These are phyloP conservation scores for Aphaenogaster floridana DNA, from an alignment of 1,140 invertebrate species.

Conservation along the genomic window DNA sequence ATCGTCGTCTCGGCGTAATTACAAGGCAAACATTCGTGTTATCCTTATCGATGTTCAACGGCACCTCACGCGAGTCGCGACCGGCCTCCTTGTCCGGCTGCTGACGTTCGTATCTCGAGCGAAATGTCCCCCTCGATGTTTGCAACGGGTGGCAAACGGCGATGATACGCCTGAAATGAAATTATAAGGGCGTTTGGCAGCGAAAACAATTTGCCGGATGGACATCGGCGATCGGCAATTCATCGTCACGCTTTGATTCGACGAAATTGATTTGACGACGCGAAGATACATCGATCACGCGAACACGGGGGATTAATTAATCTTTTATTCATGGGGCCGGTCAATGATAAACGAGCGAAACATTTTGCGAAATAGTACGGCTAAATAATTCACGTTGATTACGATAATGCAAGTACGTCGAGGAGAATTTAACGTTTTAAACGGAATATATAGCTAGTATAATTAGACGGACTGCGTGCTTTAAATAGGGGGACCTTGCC, in stretches of 20 bases:
- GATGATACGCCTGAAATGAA: neutral
- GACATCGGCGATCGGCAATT: conserved; percentile 23
- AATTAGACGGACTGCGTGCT: neutral
- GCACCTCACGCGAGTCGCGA: conserved; percentile 38
- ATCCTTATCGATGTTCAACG: conserved; percentile 58
- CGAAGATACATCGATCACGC: neutral
- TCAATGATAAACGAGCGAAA: conserved; percentile 23
- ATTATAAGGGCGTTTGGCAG: neutral
- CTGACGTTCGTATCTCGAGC: conserved; percentile 6
- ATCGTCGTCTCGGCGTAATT: conserved; percentile 52
- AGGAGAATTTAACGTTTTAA: conserved; percentile 15
- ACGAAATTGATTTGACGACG: conserved; percentile 12
- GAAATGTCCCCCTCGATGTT: neutral
- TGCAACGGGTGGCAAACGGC: neutral
- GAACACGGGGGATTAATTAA: conserved; percentile 6
- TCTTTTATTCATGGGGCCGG: conserved; percentile 10
- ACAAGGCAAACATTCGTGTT: conserved; percentile 60
- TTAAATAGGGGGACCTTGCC: conserved; percentile 11
- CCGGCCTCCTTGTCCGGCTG: neutral
- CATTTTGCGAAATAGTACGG: neutral
- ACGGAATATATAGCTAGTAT: conserved; percentile 23
- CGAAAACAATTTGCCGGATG: conserved; percentile 33
- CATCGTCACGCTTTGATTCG: conserved; percentile 18
- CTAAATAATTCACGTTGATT: conserved; percentile 52
- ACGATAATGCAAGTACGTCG: conserved; percentile 23